Evolutionary conservation across 1,140 invertebrate genomes (phyloP).

Genomic region (Nylanderia fulva): DNA sequence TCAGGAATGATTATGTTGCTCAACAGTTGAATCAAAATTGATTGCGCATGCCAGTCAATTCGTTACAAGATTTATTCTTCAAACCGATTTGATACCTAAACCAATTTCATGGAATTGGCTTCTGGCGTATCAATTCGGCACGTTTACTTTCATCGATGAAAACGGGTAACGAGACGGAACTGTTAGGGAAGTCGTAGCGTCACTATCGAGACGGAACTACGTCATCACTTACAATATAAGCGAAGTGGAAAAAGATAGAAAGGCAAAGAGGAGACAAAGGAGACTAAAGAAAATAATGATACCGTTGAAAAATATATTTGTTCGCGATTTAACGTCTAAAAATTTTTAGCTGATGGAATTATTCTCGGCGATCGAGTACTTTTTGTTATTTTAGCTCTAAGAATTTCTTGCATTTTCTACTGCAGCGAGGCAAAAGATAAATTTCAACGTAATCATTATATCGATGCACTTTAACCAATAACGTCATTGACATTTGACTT

Average conservation of each 20-base stretch:
- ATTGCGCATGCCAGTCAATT: not conserved
- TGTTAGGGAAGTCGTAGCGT: conserved; percentile 5
- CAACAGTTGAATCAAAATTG: conserved; percentile 18
- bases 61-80: conserved; percentile 22
- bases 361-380: not conserved
- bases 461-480: conserved; percentile 48
- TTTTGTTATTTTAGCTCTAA: not conserved
- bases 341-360: not conserved
- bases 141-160: conserved; percentile 19
- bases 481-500: conserved; percentile 46
- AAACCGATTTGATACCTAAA: conserved; percentile 33
- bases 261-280: not conserved
- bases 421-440: conserved; percentile 14
- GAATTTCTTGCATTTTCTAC: conserved; percentile 12
- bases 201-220: conserved; percentile 13
- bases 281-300: not conserved
- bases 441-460: conserved; percentile 11
- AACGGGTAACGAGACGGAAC: conserved; percentile 39
- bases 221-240: not conserved
- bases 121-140: conserved; percentile 26
- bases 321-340: not conserved
- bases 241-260: not conserved
- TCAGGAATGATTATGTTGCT: not conserved
- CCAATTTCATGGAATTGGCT: conserved; percentile 29
- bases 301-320: conserved; percentile 12